phyloP scores from a whole-genome alignment of 1,140 invertebrate species.

The Dufourea novaeangliae region DNA sequence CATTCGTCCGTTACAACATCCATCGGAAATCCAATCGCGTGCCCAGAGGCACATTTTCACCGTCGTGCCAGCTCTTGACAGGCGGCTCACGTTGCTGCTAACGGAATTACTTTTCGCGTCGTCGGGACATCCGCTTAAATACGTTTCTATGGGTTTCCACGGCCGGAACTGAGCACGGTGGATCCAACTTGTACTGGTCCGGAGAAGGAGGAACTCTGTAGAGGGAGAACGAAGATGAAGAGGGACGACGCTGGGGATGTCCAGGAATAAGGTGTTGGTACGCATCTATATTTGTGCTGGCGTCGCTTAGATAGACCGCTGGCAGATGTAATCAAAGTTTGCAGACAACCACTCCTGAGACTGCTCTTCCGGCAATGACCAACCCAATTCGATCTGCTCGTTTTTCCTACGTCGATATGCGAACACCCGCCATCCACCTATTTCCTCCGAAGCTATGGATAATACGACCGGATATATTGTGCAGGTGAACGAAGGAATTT shows the following conservation, averaged over 20 bases:
- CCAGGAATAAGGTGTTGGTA: constrained; percentile 55
- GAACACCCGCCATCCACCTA: not conserved
- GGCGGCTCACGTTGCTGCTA: constrained; percentile 62
- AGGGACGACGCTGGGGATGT: constrained; percentile 14
- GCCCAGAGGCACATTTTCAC: constrained; percentile 48
- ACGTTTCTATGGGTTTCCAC: constrained; percentile 59
- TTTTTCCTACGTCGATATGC: constrained; percentile 45
- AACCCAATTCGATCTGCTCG: constrained; percentile 50
- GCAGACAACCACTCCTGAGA: constrained; percentile 63
- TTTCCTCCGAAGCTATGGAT: no score
- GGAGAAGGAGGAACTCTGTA: constrained; percentile 1
- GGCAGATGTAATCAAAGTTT: constrained; percentile 72
- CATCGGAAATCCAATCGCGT: constrained; percentile 56
- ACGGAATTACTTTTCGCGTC: constrained; percentile 67
- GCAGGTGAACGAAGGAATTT: no score
- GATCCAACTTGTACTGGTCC: constrained; percentile 38
- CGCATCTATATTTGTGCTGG: constrained; percentile 57
- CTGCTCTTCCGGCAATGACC: constrained; percentile 18
- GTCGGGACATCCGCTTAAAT: constrained; percentile 63
- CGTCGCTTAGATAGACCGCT: constrained; percentile 48
- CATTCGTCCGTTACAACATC: constrained; percentile 43
- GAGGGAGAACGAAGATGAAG: not conserved
- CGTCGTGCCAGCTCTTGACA: constrained; percentile 57
- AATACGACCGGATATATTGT: no score
- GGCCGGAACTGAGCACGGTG: constrained; percentile 12